Conservation (phyloP, 2,113 vertebrate species). For the Bufo bufo region DNA sequence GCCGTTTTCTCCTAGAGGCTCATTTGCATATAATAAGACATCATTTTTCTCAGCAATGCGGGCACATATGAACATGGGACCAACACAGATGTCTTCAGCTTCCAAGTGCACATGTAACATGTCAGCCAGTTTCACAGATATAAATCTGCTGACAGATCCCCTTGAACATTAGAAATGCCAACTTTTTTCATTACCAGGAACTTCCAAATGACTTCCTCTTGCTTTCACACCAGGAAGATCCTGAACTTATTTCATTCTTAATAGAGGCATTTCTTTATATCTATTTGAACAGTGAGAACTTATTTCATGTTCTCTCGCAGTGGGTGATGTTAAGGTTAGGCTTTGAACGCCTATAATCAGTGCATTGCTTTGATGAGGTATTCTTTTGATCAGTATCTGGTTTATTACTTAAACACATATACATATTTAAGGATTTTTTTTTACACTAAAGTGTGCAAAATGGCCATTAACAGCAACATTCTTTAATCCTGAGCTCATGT, state of each 20-base stretch:
- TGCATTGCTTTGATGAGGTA: not conserved
- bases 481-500: not conserved
- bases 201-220: not conserved
- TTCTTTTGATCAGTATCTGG: slow-evolving; percentile 45
- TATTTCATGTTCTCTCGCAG: not conserved
- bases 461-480: not conserved
- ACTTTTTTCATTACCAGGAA: not conserved
- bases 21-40: no score
- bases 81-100: no score
- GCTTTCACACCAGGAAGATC: not conserved
- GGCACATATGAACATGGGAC: no score
- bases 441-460: slow-evolving; percentile 4
- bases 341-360: slow-evolving; percentile 41
- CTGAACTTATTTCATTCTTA: not conserved
- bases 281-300: not conserved
- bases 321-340: slow-evolving; percentile 4
- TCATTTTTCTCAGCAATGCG: no score
- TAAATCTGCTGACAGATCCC: no score
- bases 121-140: no score
- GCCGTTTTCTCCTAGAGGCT: no score
- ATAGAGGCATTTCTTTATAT: not conserved
- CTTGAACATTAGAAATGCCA: not conserved
- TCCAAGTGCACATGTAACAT: no score
- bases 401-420: slow-evolving; percentile 24
- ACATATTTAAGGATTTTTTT: slow-evolving; percentile 29